Percentiles rank a stretch among this genome's conserved stretches.
Conservation (phyloP, 2,113 vertebrate genomes). For the Pagrus major region DNA sequence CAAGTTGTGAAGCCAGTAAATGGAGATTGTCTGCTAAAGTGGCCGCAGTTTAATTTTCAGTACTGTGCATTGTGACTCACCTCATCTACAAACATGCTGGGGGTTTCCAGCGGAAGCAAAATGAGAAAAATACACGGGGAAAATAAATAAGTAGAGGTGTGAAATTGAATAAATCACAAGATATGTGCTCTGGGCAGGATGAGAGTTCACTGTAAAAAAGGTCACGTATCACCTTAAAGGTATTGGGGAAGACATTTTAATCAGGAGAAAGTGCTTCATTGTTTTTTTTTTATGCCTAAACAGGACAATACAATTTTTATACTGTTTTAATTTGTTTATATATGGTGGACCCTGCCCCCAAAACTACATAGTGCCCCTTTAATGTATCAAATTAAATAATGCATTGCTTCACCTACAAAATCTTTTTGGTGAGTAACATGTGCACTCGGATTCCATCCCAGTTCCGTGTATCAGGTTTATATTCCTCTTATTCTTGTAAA, state of each 20-base stretch:
- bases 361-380: too few relatives aligned
- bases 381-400: background rate
- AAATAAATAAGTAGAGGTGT: too few relatives aligned
- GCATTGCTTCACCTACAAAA: background rate
- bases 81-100: background rate
- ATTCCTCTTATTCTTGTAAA: background rate
- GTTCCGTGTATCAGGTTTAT: background rate
- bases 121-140: too few relatives aligned
- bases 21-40: background rate
- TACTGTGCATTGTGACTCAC: background rate
- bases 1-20: background rate
- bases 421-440: background rate
- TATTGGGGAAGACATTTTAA: too few relatives aligned
- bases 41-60: background rate
- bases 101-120: background rate
- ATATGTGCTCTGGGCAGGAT: background rate
- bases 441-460: background rate
- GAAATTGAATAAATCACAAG: background rate
- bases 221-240: too few relatives aligned
- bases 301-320: too few relatives aligned
- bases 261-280: too few relatives aligned
- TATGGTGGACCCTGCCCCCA: too few relatives aligned
- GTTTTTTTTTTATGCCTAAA: too few relatives aligned
- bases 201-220: conserved; percentile 1
- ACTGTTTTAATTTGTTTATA: too few relatives aligned